A percentile compares a stretch with the other conserved stretches of the same genome.
These are phyloP conservation scores for Cephalopholis sonnerati DNA, from an alignment of 2,113 vertebrate species.

Conservation along the genomic window DNA sequence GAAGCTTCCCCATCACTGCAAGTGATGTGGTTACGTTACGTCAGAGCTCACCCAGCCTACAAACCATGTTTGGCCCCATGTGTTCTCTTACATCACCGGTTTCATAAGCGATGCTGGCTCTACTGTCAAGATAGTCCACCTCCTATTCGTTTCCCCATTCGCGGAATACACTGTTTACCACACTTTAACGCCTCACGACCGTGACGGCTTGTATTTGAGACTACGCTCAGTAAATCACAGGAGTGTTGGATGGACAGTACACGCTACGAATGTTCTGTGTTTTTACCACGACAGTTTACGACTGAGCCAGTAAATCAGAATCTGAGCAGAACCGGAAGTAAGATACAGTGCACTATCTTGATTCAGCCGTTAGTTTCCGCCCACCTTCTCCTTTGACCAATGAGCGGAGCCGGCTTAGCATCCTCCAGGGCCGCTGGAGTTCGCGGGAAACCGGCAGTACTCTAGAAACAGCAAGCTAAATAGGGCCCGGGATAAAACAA, in stretches of 20 bases:
- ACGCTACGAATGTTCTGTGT: too few species aligned
- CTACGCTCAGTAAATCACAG: background rate
- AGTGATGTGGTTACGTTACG: background rate
- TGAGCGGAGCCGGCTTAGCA: constrained; percentile 28
- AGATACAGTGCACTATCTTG: background rate
- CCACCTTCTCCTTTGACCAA: constrained; percentile 59
- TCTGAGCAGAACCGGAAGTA: constrained; percentile 53
- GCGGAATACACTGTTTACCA: background rate
- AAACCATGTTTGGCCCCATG: background rate
- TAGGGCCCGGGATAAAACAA: background rate
- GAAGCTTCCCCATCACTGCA: too few species aligned
- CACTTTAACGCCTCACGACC: background rate
- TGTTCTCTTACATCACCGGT: constrained; percentile 9
- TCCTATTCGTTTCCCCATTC: background rate
- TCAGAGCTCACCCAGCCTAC: background rate
- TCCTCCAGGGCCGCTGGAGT: constrained; percentile 42
- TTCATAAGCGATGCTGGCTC: constrained; percentile 9
- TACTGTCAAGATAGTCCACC: constrained; percentile 40
- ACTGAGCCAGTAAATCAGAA: background rate
- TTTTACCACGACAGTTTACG: too few species aligned
- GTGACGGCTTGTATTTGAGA: background rate
- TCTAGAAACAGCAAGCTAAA: background rate
- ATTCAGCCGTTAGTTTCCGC: background rate
- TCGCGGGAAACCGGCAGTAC: constrained; percentile 77
- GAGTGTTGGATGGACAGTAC: accelerated